Percentiles rank a stretch among this genome's conserved stretches.
Evolutionary conservation across 2,797 vertebrate species (phyloP).

Genomic region (Stomatorhinus walkeri): DNA sequence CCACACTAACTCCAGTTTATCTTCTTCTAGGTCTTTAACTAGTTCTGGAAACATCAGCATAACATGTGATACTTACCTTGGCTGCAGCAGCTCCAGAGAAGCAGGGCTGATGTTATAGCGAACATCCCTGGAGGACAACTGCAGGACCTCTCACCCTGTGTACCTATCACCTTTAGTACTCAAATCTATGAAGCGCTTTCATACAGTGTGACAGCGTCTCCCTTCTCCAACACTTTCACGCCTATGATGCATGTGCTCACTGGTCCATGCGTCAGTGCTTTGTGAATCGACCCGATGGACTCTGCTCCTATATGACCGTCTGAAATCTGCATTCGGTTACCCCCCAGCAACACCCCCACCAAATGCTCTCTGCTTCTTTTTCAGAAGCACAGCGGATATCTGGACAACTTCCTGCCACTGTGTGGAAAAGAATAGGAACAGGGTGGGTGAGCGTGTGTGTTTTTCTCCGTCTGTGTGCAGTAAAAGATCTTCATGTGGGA

Average conservation of each 20-base stretch:
- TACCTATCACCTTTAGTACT: slow-evolving; percentile 13
- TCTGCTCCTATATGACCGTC: slow-evolving; percentile 18
- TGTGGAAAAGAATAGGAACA: slow-evolving; percentile 62
- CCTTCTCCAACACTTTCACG: slow-evolving; percentile 4
- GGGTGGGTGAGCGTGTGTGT: slow-evolving; percentile 33
- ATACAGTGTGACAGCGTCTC: not conserved
- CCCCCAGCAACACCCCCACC: slow-evolving; percentile 31
- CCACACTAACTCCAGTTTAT: not conserved
- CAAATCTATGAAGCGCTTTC: slow-evolving; percentile 18
- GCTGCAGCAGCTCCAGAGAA: slow-evolving; percentile 49
- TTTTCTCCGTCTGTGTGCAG: slow-evolving; percentile 23
- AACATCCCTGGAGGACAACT: slow-evolving; percentile 34
- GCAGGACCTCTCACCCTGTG: not conserved
- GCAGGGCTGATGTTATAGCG: slow-evolving; percentile 39
- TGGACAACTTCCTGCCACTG: slow-evolving; percentile 71
- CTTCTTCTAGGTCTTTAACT: not conserved
- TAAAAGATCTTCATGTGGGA: slow-evolving; percentile 7
- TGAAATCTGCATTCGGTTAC: slow-evolving; percentile 31
- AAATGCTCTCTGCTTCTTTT: slow-evolving; percentile 46
- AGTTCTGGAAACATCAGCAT: not conserved
- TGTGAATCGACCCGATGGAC: slow-evolving; percentile 15
- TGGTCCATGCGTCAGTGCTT: slow-evolving; percentile 1
- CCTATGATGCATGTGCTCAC: not conserved
- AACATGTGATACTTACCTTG: slow-evolving; percentile 45
- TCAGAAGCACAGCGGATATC: slow-evolving; percentile 62